Conservation (phyloP, 2,797 vertebrate genomes). For the Chaetodon trifasciatus region DNA sequence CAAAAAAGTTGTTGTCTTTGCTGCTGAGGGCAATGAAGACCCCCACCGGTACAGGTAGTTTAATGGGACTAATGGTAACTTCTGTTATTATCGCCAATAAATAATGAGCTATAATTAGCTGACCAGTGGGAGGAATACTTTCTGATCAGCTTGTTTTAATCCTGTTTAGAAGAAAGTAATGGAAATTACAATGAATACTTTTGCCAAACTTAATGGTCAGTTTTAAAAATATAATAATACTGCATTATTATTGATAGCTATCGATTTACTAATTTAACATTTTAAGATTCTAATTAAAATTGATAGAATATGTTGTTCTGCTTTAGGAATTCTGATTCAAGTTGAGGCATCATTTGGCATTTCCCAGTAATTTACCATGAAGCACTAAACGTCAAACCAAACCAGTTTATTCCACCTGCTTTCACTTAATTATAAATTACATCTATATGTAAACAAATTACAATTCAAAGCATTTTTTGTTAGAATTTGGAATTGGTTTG, state of each 20-base stretch:
- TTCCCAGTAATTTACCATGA: not conserved
- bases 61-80: slow-evolving; percentile 7
- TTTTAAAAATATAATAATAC: not conserved
- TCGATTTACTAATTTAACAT: not conserved
- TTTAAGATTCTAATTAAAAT: not conserved
- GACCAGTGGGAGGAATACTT: not conserved
- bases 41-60: slow-evolving; percentile 8
- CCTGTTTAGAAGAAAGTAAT: not conserved
- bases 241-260: not conserved
- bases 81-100: slow-evolving; percentile 8
- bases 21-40: slow-evolving; percentile 5
- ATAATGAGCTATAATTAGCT: slow-evolving; percentile 1
- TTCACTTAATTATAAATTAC: not conserved
- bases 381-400: not conserved
- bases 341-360: not conserved
- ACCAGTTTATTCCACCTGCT: not conserved
- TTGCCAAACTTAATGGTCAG: not conserved
- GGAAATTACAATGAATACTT: not conserved
- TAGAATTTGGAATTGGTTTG: not conserved
- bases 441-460: not conserved
- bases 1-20: slow-evolving; percentile 12
- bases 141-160: not conserved
- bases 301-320: not conserved
- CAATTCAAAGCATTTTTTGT: not conserved
- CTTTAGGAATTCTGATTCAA: not conserved